phyloP scores from a whole-genome alignment of 2,797 vertebrate species.

The Silurus aristotelis region DNA sequence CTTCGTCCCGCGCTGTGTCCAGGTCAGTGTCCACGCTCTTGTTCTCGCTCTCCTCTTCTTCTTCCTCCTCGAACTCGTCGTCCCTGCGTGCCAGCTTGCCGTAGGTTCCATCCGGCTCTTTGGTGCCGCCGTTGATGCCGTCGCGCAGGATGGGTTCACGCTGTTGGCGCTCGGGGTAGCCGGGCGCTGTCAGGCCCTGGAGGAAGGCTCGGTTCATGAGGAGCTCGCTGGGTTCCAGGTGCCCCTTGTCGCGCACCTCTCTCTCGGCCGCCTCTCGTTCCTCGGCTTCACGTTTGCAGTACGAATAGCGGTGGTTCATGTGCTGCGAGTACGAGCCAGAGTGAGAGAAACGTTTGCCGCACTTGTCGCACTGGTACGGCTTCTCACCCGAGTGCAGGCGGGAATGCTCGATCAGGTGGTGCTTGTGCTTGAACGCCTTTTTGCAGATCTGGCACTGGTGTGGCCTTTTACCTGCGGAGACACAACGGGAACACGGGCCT shows the following conservation, averaged over 20 bases:
- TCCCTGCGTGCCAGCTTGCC: constrained; percentile 89
- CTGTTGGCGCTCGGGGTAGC: constrained; percentile 93
- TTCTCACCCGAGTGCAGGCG: constrained; percentile 97
- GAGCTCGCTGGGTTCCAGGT: constrained; percentile 95
- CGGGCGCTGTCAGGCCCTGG: constrained; percentile 93
- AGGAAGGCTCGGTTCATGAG: constrained; percentile 97
- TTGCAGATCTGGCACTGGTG: constrained; percentile 99
- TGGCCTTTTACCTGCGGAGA: constrained; percentile 90
- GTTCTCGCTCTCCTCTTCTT: constrained; percentile 96
- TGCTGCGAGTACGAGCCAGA: constrained; percentile 99
- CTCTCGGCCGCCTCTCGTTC: constrained; percentile 94
- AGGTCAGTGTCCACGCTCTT: constrained; percentile 99
- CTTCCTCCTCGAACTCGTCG: constrained; percentile 91
- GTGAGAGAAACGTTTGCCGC: constrained; percentile 97
- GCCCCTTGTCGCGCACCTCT: constrained; percentile 93
- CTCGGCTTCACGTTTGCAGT: constrained; percentile 97
- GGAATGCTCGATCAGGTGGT: constrained; percentile 98
- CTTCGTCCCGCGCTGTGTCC: constrained; percentile 95
- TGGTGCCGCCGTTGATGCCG: constrained; percentile 77
- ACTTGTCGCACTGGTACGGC: constrained; percentile 98
- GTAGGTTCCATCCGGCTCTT: constrained; percentile 89
- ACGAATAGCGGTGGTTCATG: constrained; percentile 99
- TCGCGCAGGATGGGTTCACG: constrained; percentile 81
- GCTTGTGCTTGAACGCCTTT: constrained; percentile 99
- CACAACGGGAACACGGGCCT: constrained; percentile 48